Base-by-base conservation (phyloP, 1,140 invertebrate genomes). In the Panulirus ornatus region DNA sequence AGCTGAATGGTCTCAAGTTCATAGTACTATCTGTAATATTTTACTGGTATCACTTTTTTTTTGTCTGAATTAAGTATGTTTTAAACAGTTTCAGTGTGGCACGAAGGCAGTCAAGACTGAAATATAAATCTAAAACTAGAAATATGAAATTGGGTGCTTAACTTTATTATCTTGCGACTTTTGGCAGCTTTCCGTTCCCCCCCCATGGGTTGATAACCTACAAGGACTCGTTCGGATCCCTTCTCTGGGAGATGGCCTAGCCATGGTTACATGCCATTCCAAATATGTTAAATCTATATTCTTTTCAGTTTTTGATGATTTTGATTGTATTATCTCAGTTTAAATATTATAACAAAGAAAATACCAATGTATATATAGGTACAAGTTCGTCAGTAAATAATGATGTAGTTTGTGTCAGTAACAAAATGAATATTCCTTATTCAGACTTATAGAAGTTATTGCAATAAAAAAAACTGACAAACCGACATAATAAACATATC, bases 201-300 rank as follows among this genome's bases (percentile, higher is more conserved):
- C 81, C 81, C 58, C 51, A 66, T 87, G 85, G 85, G 85, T 87
- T 87, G 85, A 87, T 87, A 87, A 87, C 85, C 85, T 87, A 87
- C 85, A 58, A n/a, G 73, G 38, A 11, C 42, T 42, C 63, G 85
- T 87, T 51, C 85, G 85, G 19, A 66, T 87, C 47, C 54, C 16
- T 42, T 30, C 47, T n/a, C 36, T 16, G n/a, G 38, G 30, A 63
- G 19, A 30, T 36, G 73, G 36, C 75, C 36, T 78, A 6, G 38
- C n/a, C 34, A n/a, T 30, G 8, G 8, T 42, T 42, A 19, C 40
- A 27, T 27, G 22, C n/a, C 34, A 16, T 54, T 2, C 70, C 38
- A 19, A 11, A 22, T 47, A 58, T 16, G n/a, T 78, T 9, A 44
- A 66, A 30, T 1, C 40, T 22, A 47, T 58, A 8, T 42, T 8